Base-by-base conservation (phyloP, 23 tunicate genomes). In the Clavelina lepadiformis region DNA sequence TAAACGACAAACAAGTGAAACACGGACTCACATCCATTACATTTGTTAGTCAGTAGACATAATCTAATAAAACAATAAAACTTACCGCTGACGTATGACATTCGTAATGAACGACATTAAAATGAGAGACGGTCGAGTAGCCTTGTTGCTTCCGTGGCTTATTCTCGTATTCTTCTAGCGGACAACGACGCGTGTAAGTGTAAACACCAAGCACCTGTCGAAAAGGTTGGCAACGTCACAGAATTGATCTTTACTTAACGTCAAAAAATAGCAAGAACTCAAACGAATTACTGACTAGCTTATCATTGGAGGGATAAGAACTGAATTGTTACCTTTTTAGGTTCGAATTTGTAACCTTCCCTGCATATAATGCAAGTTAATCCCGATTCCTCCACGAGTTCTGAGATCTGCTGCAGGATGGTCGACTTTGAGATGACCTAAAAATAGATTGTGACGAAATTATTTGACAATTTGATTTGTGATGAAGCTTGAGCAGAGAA, bases 271-370 rank as follows among this genome's bases (percentile, higher is more conserved):
- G 49, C 49, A 15, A 15, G 13, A 41, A 41, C 11, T 8, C 49
- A 41, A 41, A 41, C 11, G n/a, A n/a, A n/a, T n/a, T n/a, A n/a
- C n/a, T n/a, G n/a, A n/a, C n/a, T n/a, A n/a, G n/a, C n/a, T n/a
- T n/a, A n/a, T n/a, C n/a, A 8, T 41, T 15, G 15, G 49, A 15
- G 15, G 49, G 49, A 11, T 54, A 22, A 61, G 22, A 61, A 27
- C 26, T 61, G 50, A 8, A 30, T 29, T 24, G 28, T 28, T 33
- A 83, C 93, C 67, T 93, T 93, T 63, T 93, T 93, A 64, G 98
- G 98, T 63, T 93, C 98, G 52, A 79, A 93, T 54, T 93, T 78
- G 70, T 83, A 93, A 1, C 98, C 98, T 59, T 93, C 98, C 34
- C 93, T 62, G 70, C 98, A 93, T 27, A 93, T 93, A 37, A 84